phyloP scores from a whole-genome alignment of 2,888 invertebrate species.

The Orthosia incerta region DNA sequence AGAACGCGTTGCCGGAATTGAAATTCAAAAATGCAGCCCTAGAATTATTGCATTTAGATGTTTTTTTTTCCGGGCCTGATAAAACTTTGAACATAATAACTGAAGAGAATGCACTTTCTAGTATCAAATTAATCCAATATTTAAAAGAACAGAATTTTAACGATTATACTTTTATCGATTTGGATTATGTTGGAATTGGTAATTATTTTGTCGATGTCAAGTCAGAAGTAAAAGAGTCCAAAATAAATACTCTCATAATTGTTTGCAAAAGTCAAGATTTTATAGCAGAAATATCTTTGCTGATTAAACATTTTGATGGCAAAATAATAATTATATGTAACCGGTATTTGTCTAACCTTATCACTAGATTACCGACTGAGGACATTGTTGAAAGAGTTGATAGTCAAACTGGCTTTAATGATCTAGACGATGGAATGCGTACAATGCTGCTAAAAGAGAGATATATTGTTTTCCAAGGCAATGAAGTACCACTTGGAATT shows the following conservation, averaged over 20 bases:
- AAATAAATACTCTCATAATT: constrained; percentile 27
- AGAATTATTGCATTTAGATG: constrained; percentile 26
- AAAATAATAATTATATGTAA: constrained; percentile 47
- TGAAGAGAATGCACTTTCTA: constrained; percentile 44
- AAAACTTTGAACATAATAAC: constrained; percentile 33
- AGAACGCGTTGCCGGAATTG: constrained; percentile 18
- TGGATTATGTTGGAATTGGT: constrained; percentile 37
- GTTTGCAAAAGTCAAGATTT: constrained; percentile 23
- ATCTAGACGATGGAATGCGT: constrained; percentile 26
- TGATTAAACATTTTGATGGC: constrained; percentile 30
- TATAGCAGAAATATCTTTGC: constrained; percentile 6
- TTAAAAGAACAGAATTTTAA: constrained; percentile 21
- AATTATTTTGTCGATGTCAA: constrained; percentile 46
- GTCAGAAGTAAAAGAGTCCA: constrained; percentile 27
- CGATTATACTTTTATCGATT: constrained; percentile 47
- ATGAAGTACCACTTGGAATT: constrained; percentile 27
- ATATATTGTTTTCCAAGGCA: constrained; percentile 51
- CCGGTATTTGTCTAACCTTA: constrained; percentile 1
- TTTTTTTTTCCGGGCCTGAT: constrained; percentile 22
- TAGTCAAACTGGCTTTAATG: constrained; percentile 34
- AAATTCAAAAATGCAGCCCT: constrained; percentile 39
- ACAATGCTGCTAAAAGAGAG: constrained; percentile 41
- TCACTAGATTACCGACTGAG: neutral
- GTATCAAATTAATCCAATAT: constrained; percentile 55
- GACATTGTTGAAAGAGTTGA: constrained; percentile 21